Base-by-base conservation (phyloP, 2,888 invertebrate genomes). In the Elegia similella region DNA sequence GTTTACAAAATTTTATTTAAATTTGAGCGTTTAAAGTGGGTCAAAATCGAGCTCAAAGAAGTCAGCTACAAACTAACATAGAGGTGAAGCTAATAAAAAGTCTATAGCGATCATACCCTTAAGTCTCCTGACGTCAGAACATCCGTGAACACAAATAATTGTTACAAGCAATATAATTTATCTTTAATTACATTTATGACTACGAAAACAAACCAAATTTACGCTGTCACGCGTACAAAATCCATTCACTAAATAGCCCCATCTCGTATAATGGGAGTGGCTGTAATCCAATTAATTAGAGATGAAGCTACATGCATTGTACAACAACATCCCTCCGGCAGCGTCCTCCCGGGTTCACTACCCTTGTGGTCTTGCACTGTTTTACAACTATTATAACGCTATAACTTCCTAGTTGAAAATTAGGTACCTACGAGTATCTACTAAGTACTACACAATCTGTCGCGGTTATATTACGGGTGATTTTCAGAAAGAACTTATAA, bases 221-320 rank as follows among this genome's bases (percentile, higher is more conserved):
- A 73, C 76, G 73, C 69, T 72, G 76, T 80, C 75, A 80, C 77
- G 77, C 76, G 77, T 74, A 77, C 78, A 75, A 82, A 86, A 85
- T 82, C 80, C 80, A 83, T 85, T 86, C 78, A 65, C 78, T 82
- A 80, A 84, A 86, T 85, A 82, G 80, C 79, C 74, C 76, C 76
- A 85, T 86, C 80, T 82, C 75, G 79, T 75, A 79, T 86, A 85
- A 86, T 84, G 77, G 79, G 75, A 74, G 75, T 80, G 80, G 76
- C 73, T 80, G 73, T 84, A 84, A 84, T 86, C 81, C 80, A 86
- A 85, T 87, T 87, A 85, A 86, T 87, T 84, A 85, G 75, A 78
- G 80, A 81, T 83, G 79, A 78, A 82, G 80, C 78, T 80, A 80
- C 72, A 75, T 71, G 75, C 72, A 75, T 73, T 79, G 77, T 76